phyloP scores from a whole-genome alignment of 1,140 invertebrate species.

The Drosophila kurseongensis region DNA sequence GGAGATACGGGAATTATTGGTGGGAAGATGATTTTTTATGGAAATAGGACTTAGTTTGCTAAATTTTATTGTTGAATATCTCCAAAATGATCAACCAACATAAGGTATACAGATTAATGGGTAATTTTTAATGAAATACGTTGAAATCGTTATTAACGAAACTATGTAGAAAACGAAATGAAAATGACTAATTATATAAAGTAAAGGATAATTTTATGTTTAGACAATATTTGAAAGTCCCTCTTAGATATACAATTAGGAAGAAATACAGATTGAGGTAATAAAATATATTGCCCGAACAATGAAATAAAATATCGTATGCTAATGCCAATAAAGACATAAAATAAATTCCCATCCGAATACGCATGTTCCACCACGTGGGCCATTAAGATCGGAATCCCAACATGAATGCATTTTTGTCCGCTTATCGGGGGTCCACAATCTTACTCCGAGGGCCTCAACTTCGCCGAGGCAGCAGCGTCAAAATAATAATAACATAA shows the following conservation, averaged over 20 bases:
- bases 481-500: constrained; percentile 82
- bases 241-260: background rate
- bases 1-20: constrained; percentile 3
- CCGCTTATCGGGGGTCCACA: constrained; percentile 33
- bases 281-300: constrained; percentile 12
- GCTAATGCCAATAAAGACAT: constrained; percentile 44
- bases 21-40: constrained; percentile 11
- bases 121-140: too few species aligned
- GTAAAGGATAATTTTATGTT: too few species aligned
- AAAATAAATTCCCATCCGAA: constrained; percentile 30
- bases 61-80: background rate
- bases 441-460: constrained; percentile 51
- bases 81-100: too few species aligned
- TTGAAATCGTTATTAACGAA: too few species aligned
- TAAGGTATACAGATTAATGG: too few species aligned
- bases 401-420: constrained; percentile 39
- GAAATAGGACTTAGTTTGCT: background rate
- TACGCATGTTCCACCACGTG: constrained; percentile 26
- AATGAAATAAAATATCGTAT: constrained; percentile 23
- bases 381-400: constrained; percentile 46
- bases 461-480: constrained; percentile 52
- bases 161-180: too few species aligned
- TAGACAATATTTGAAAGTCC: background rate
- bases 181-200: too few species aligned
- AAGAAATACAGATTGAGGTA: background rate